Conservation (phyloP, 1,140 invertebrate species). For the Brevipalpus yothersi region DNA sequence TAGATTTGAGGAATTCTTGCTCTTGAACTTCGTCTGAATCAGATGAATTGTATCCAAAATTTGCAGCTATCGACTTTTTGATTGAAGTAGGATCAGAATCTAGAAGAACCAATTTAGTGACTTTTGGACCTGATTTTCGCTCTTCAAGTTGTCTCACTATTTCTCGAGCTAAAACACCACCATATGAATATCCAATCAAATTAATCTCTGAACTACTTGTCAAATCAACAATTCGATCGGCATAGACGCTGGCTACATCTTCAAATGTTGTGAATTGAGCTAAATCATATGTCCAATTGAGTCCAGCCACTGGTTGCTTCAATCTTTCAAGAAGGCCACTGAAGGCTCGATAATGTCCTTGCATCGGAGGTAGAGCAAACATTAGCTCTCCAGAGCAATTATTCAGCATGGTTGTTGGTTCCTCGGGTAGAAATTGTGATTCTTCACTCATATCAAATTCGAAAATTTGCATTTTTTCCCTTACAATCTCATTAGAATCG, state of each 20-base stretch:
- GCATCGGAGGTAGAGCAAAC: conserved; percentile 8
- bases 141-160: conserved; percentile 56
- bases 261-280: not conserved
- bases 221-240: not conserved
- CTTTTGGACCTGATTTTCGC: conserved; percentile 44
- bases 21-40: not conserved
- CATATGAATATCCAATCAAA: conserved; percentile 78
- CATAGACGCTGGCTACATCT: not conserved
- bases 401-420: conserved; percentile 18
- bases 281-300: not conserved
- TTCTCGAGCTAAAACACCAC: conserved; percentile 68
- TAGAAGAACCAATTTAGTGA: conserved; percentile 54
- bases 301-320: not conserved
- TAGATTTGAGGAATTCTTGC: not conserved
- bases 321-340: conserved; percentile 33
- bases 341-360: conserved; percentile 22
- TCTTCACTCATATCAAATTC: too few relatives aligned
- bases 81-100: conserved; percentile 40
- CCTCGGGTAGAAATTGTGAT: not conserved
- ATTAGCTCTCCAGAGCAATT: not conserved
- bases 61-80: conserved; percentile 41
- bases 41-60: too few relatives aligned
- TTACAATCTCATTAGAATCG: not conserved
- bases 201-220: conserved; percentile 28
- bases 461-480: not conserved